phyloP scores from a whole-genome alignment of 1,140 invertebrate species.

The Drosophila navojoa region DNA sequence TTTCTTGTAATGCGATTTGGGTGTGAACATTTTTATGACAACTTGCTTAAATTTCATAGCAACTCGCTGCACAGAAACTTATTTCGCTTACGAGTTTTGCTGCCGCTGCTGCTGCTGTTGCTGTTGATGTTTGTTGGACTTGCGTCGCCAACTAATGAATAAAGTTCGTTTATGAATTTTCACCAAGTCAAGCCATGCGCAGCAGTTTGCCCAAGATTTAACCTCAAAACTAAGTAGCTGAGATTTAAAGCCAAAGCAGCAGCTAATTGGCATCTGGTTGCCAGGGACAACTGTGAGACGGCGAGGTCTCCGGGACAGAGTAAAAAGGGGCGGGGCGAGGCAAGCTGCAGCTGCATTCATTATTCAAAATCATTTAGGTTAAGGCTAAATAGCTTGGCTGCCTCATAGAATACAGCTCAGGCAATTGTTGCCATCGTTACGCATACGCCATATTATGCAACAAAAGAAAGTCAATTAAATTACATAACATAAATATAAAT shows the following conservation, averaged over 20 bases:
- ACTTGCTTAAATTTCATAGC: slow-evolving; percentile 79
- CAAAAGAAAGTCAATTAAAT: neutral
- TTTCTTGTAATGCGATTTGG: slow-evolving; percentile 59
- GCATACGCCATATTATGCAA: slow-evolving; percentile 24
- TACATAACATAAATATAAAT: too few relatives aligned
- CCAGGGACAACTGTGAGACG: slow-evolving; percentile 5
- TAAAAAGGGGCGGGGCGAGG: neutral
- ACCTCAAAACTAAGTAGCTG: slow-evolving; percentile 3
- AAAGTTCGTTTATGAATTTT: slow-evolving; percentile 70
- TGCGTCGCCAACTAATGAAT: slow-evolving; percentile 65
- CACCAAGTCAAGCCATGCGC: neutral
- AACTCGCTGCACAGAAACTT: slow-evolving; percentile 64
- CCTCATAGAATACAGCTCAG: too few relatives aligned
- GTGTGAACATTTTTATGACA: slow-evolving; percentile 78
- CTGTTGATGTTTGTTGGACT: slow-evolving; percentile 21
- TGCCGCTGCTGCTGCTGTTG: slow-evolving; percentile 2
- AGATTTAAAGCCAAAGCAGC: slow-evolving; percentile 13
- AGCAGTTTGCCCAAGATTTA: slow-evolving; percentile 13
- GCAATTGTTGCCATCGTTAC: slow-evolving; percentile 20
- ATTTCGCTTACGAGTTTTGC: slow-evolving; percentile 61
- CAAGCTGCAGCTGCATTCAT: slow-evolving; percentile 1
- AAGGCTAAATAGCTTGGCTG: too few relatives aligned
- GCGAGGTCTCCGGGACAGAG: too few relatives aligned
- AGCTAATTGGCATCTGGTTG: slow-evolving; percentile 40
- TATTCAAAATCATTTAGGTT: slow-evolving; percentile 8